These are phyloP conservation scores for Caenorhabditis auriculariae DNA, from an alignment of 2,888 invertebrate genomes.

Conservation along the genomic window DNA sequence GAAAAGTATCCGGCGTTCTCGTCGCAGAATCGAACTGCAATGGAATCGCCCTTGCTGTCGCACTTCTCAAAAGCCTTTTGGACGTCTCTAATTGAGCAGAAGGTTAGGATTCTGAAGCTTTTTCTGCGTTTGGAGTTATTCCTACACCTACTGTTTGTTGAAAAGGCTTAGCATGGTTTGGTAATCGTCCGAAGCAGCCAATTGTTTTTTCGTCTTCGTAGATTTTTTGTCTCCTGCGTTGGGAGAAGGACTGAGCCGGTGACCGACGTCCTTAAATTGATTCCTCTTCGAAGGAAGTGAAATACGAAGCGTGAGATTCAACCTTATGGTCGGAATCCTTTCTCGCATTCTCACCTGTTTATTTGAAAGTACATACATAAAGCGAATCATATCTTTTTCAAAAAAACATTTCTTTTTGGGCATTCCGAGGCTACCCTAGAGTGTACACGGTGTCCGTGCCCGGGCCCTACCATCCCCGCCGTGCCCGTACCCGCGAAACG, in stretches of 20 bases:
- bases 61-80: background rate
- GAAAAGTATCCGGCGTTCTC: slow-evolving; percentile 46
- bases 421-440: no score
- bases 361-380: no score
- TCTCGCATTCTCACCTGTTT: no score
- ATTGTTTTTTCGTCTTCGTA: slow-evolving; percentile 50
- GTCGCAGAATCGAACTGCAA: slow-evolving; percentile 45
- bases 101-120: slow-evolving; percentile 24
- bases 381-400: no score
- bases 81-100: slow-evolving; percentile 23
- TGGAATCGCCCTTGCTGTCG: slow-evolving; percentile 9
- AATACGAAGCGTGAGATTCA: no score
- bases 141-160: slow-evolving; percentile 37
- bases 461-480: no score
- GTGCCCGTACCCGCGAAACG: no score
- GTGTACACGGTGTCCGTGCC: no score
- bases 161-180: slow-evolving; percentile 50
- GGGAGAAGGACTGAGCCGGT: slow-evolving; percentile 47
- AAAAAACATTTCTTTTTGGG: no score
- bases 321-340: no score
- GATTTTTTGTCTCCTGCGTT: slow-evolving; percentile 41
- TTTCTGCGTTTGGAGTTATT: background rate
- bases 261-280: slow-evolving; percentile 46
- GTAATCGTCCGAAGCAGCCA: slow-evolving; percentile 51
- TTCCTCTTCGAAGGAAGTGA: no score